Evolutionary conservation across 2,113 vertebrate species (phyloP).

Genomic region (Ceuthmochares aereus): DNA sequence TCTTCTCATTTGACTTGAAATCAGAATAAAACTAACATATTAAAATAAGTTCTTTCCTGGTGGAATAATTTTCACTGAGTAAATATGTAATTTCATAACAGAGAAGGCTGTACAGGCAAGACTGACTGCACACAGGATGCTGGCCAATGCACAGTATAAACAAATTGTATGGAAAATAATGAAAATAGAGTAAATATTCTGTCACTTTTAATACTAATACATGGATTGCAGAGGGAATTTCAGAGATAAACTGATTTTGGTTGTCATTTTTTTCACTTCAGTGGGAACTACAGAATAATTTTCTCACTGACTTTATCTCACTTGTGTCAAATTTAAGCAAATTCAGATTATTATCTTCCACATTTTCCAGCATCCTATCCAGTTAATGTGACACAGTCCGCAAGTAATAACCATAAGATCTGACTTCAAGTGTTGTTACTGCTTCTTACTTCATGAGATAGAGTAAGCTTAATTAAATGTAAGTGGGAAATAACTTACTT

Average conservation of each 20-base stretch:
- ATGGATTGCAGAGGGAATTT: rapidly evolving
- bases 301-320: not conserved
- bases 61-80: not conserved
- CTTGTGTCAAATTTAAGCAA: not conserved
- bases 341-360: not conserved
- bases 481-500: not conserved
- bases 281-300: not conserved
- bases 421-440: not conserved
- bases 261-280: not conserved
- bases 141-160: not conserved
- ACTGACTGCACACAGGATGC: not conserved
- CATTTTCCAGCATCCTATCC: not conserved
- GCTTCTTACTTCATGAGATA: not conserved
- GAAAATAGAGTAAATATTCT: not conserved
- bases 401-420: not conserved
- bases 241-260: rapidly evolving
- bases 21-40: not conserved
- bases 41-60: not conserved
- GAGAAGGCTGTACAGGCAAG: not conserved
- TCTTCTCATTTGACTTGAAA: not conserved
- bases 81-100: not conserved
- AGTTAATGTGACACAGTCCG: not conserved
- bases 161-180: not conserved
- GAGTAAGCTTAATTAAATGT: not conserved
- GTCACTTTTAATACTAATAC: not conserved